Base-by-base conservation (phyloP, 2,113 vertebrate genomes). In the Psilopogon haemacephalus region DNA sequence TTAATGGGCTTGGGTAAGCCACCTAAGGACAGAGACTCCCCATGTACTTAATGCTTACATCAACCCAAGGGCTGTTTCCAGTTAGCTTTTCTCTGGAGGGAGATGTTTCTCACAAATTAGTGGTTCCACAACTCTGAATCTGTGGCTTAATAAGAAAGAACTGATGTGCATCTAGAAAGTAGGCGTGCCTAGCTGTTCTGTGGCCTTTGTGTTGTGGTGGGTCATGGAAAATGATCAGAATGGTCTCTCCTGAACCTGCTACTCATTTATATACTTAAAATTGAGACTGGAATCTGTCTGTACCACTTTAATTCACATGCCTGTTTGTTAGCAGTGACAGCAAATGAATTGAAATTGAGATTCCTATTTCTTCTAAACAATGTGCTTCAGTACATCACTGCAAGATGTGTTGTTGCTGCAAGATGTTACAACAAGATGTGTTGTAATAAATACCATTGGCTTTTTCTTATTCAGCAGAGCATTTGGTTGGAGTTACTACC, bases 1-100 rank as follows among this genome's bases (percentile, higher is more conserved):
- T 89, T 89, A 96, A 96, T 96, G 88, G 95, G 84, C 85, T 82
- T 68, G 76, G 76, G 72, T 72, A 91, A 95, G 95, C 69, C 93
- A 95, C 94, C 83, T 95, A 95, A 94, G 94, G 94, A 94, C 96
- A 96, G 92, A 95, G 94, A 73, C 94, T 94, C 73, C 82, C 95
- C 88, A 35, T 59, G 92, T 95, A 90, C 72, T 95, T 90, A 93
- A 74, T 95, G 94, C 94, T 93, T 94, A 67, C 84, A 93, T 96
- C 93, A 95, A 92, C 86, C 86, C 9, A 6, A 90, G 90, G 89
- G 79, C 93, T 93, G 79, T 91, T 96, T 90, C 84, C 88, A 89
- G 90, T 93, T 89, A 94, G 75, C 60, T 94, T 73, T 89, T 95
- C 88, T 94, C 84, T 92, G 81, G 80, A 90, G 85, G 83, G 85